Evolutionary conservation across 2,888 invertebrate genomes (phyloP).

Genomic region (Synanthedon formicaeformis): DNA sequence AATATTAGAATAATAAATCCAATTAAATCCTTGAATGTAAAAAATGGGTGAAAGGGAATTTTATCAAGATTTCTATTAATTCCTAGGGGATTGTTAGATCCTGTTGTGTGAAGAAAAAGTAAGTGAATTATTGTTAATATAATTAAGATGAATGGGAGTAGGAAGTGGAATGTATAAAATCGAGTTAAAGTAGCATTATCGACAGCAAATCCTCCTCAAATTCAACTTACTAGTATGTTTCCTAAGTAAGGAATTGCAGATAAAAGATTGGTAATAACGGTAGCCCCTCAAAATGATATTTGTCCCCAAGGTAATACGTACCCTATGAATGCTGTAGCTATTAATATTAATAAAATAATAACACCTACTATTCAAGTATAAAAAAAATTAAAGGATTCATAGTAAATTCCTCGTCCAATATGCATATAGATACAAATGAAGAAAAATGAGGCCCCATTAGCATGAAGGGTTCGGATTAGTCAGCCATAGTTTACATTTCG

Average conservation of each 20-base stretch:
- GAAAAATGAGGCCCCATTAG: slow-evolving; percentile 80
- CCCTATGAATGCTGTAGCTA: slow-evolving; percentile 81
- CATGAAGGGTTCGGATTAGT: slow-evolving; percentile 74
- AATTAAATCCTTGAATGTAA: slow-evolving; percentile 73
- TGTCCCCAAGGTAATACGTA: slow-evolving; percentile 84
- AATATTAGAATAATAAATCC: slow-evolving; percentile 71
- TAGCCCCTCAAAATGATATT: slow-evolving; percentile 86
- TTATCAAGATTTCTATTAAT: slow-evolving; percentile 75
- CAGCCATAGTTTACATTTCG: slow-evolving; percentile 79
- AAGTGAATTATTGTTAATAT: slow-evolving; percentile 74
- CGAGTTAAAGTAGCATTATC: slow-evolving; percentile 81
- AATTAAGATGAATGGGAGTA: slow-evolving; percentile 77
- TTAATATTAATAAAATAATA: slow-evolving; percentile 74
- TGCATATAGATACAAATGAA: slow-evolving; percentile 78
- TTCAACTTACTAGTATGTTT: slow-evolving; percentile 73
- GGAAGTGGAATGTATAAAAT: slow-evolving; percentile 81
- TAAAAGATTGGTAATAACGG: slow-evolving; percentile 81
- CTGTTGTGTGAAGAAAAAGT: slow-evolving; percentile 76
- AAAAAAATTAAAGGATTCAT: slow-evolving; percentile 60
- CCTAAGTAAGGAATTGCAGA: slow-evolving; percentile 80
- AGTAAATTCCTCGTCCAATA: slow-evolving; percentile 73
- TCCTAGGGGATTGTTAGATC: slow-evolving; percentile 77
- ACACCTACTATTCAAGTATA: slow-evolving; percentile 75
- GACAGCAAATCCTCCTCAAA: slow-evolving; percentile 83
- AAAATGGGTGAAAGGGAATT: slow-evolving; percentile 78